Evolutionary conservation across 2,797 vertebrate species (phyloP), one percentile per base, ranked within the genome.

Genomic region (Dipus sagitta): DNA sequence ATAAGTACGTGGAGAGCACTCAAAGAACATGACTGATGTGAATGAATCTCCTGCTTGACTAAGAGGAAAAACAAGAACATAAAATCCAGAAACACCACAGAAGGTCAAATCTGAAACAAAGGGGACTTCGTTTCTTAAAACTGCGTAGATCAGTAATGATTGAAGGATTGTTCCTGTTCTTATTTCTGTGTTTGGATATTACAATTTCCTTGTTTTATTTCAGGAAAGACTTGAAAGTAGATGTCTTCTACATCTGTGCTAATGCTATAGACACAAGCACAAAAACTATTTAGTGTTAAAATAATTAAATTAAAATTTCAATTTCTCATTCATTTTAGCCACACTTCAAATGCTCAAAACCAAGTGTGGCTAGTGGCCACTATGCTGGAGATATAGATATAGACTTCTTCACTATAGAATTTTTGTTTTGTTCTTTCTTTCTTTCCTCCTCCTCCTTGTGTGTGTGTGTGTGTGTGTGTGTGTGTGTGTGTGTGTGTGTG

Each of bases 71-170:
- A 81, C 68, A 60, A 32, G 60, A 71, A 82, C 52, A 38, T 60
- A 72, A 64, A 75, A 34, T 28, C 18, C 23, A 38, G n/a, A 92
- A 90, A 72, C 14, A 60, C 6, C 32, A n/a, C 28, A n/a, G 26
- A 77, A 78, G 77, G 42, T 67, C 72, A 83, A 93, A 87, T 34
- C 38, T 92, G 74, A 95, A 83, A 72, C 21, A 83, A 14, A 38
- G 68, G 30, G 20, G 68, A 52, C 18, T 81, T 28, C 74, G 21
- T 76, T 65, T 34, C 60, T 84, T 84, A 76, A 86, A 84, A 71
- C 30, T 62, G 58, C 42, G 9, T 58, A 54, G 42, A 38, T 65
- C 52, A 83, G 34, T 28, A 75, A 68, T 72, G 52, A 81, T 67
- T 21, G 18, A 65, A 72, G 52, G 42, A 34, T 32, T 70, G 8